Evolutionary conservation across 2,888 invertebrate species (phyloP), one percentile per base, ranked within the genome.

Genomic region (Stegophylla sp.): DNA sequence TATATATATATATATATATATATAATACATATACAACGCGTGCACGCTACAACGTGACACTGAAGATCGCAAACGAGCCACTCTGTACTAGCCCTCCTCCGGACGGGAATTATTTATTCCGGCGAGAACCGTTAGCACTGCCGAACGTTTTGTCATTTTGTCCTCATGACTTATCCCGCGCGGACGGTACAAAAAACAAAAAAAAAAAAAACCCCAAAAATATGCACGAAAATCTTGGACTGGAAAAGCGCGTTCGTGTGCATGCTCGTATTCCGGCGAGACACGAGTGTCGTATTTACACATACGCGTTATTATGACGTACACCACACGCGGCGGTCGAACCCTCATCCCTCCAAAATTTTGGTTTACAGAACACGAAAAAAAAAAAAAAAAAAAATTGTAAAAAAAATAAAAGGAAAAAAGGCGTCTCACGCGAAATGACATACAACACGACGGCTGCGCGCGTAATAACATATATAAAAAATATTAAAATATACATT

Each of bases 401-500:
- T n/a, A 26, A 48, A 45, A 26, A 28, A 45, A n/a, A 28, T 1
- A 26, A 12, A 28, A 67, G 1, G 4, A n/a, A 12, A 64, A 69
- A 12, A 26, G 26, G 15, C n/a, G 48, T n/a, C 20, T 20, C 17
- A 63, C 34, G 20, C 34, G 20, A 7, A 53, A 15, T 20, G 34
- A 34, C 28, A 34, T 28, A n/a, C 7, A 34, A 45, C 15, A 69
- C 28, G 34, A n/a, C n/a, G n/a, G n/a, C n/a, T n/a, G n/a, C n/a
- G n/a, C n/a, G n/a, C 28, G 1, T 53, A 71, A 71, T 53, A 71
- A 71, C 26, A 72, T 45, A 10, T 51, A 10, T 45, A 63, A 34
- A 63, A 59, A 56, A 76, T 28, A 76, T 67, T 69, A 76, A 76
- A 67, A 66, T 76, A 66, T 67, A 59, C n/a, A 51, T 51, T 51